Evolutionary conservation across 2,888 invertebrate species (phyloP).

Genomic region (Amphipyra tragopoginis): DNA sequence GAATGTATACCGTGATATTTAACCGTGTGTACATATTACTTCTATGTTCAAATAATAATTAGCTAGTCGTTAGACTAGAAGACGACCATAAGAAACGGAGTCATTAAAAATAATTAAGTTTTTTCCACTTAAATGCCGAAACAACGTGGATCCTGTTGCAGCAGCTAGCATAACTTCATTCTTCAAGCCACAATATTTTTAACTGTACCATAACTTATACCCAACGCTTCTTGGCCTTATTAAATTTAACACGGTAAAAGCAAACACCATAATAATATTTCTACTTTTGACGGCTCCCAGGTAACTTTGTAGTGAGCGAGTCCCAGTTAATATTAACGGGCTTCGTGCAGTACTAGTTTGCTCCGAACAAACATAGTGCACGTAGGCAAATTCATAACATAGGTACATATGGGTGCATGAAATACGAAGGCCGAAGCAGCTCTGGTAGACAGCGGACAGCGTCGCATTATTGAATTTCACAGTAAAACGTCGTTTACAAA

Average conservation of each 20-base stretch:
- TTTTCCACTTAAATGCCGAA: too few species aligned
- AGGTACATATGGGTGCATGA: constrained; percentile 12
- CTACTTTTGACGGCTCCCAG: constrained; percentile 29
- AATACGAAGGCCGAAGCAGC: constrained; percentile 26
- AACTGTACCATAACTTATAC: too few species aligned
- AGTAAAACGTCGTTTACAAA: constrained; percentile 59
- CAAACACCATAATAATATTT: constrained; percentile 27
- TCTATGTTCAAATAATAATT: too few species aligned
- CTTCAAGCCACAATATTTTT: too few species aligned
- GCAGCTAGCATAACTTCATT: too few species aligned
- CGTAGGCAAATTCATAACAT: constrained; percentile 56
- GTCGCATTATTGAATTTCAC: constrained; percentile 71
- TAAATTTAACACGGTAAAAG: constrained; percentile 8
- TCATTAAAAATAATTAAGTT: too few species aligned
- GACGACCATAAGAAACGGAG: too few species aligned
- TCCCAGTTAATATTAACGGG: constrained; percentile 65
- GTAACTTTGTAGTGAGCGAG: constrained; percentile 35
- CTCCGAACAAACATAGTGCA: constrained; percentile 64
- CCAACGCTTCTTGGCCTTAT: constrained; percentile 7
- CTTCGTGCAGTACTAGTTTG: constrained; percentile 62
- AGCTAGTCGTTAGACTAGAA: too few species aligned
- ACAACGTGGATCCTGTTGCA: too few species aligned
- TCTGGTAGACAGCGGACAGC: constrained; percentile 49
- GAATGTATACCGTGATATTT: too few species aligned
- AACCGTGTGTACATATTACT: too few species aligned